These are phyloP conservation scores for Catharus minimus DNA, from an alignment of 2,113 vertebrate species.

Conservation along the genomic window DNA sequence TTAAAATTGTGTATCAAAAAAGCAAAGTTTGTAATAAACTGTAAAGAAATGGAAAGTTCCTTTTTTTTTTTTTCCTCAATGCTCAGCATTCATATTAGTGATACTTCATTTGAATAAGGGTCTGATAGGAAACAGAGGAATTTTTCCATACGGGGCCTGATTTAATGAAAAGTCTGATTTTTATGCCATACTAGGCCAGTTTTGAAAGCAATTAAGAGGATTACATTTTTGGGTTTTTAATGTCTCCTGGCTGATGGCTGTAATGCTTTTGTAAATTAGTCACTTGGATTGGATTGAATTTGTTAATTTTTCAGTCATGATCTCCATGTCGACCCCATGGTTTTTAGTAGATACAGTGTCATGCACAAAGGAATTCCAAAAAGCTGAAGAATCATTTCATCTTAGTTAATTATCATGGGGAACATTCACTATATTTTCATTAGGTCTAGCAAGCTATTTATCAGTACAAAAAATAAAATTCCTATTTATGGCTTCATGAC, in stretches of 20 bases:
- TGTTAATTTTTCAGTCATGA: background rate
- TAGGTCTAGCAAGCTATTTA: background rate
- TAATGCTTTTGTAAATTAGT: background rate
- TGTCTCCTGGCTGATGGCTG: background rate
- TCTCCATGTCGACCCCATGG: background rate
- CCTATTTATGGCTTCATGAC: background rate
- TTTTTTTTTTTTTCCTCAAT: background rate
- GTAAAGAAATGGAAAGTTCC: accelerated
- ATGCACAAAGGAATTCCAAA: background rate
- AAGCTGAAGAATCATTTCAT: background rate
- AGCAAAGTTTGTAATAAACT: background rate
- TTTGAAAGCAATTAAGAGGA: background rate
- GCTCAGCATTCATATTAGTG: background rate
- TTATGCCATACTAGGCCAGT: background rate
- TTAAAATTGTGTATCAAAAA: background rate
- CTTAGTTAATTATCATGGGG: background rate
- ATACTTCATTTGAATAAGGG: background rate
- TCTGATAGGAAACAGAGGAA: accelerated
- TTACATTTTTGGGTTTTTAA: background rate
- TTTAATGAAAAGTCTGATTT: background rate
- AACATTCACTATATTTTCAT: background rate
- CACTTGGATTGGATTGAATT: background rate
- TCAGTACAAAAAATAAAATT: background rate
- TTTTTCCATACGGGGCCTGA: background rate
- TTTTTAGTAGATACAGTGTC: background rate